Conservation (phyloP, 2,113 vertebrate species). For the Brachypodius melanocephalos region DNA sequence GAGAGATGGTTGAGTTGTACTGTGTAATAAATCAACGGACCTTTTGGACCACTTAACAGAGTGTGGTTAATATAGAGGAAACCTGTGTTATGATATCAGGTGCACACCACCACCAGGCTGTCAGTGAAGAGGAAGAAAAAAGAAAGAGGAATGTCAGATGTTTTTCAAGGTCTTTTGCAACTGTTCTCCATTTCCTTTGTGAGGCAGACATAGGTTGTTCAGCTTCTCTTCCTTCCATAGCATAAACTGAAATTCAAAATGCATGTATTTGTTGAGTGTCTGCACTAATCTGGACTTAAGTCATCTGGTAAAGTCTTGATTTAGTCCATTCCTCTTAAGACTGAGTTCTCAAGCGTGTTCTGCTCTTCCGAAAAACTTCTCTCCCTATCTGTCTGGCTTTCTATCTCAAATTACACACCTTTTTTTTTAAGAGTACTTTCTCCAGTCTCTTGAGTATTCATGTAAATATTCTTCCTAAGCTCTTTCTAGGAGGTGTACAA, state of each 20-base stretch:
- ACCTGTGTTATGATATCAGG: background rate
- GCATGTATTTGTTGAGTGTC: background rate
- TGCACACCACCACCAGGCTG: background rate
- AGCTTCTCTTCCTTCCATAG: background rate
- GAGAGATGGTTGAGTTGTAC: background rate
- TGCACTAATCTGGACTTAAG: background rate
- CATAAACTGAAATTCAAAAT: background rate
- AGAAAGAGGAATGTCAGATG: background rate
- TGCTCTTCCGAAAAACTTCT: background rate
- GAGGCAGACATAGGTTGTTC: background rate
- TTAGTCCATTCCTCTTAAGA: background rate
- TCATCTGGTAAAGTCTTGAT: background rate
- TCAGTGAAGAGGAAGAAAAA: background rate
- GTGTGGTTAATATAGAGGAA: background rate
- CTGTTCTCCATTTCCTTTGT: background rate
- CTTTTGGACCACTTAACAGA: background rate
- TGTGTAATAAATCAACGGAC: background rate
- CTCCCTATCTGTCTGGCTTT: background rate
- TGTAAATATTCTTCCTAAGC: constrained; percentile 33
- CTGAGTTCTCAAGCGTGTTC: background rate
- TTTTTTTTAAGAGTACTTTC: background rate
- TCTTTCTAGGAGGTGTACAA: constrained; percentile 31
- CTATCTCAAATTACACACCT: background rate
- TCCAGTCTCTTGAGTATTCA: background rate
- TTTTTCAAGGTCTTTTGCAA: background rate